A percentile compares a stretch with the other conserved stretches of the same genome.
Conservation (phyloP, 2,888 invertebrate species). For the Tiliacea citrago region DNA sequence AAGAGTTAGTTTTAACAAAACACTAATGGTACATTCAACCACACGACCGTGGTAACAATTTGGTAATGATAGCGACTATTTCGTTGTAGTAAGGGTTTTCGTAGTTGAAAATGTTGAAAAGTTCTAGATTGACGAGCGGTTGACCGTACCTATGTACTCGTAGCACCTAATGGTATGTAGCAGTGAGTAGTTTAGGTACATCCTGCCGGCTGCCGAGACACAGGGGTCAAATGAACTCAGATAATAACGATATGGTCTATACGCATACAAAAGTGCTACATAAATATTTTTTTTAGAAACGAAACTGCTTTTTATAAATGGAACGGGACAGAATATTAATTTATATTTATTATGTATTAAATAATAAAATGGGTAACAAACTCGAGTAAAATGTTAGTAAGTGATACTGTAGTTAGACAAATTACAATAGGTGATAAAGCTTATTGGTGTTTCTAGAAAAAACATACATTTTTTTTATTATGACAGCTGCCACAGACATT, state of each 20-base stretch:
- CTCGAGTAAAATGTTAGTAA: neutral
- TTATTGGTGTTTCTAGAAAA: neutral
- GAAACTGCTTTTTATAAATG: neutral
- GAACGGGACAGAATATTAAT: too few species aligned
- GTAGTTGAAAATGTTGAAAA: neutral
- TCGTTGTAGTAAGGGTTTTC: neutral
- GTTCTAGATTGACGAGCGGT: neutral
- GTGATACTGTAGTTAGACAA: neutral
- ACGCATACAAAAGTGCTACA: constrained; percentile 62
- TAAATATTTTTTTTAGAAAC: neutral
- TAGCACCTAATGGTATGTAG: constrained; percentile 46
- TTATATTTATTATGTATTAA: too few species aligned
- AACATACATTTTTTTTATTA: constrained; percentile 5
- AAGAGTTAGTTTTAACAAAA: constrained; percentile 1
- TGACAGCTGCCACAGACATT: constrained; percentile 20
- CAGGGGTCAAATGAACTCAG: constrained; percentile 79
- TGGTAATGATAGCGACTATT: neutral
- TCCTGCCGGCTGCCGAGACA: constrained; percentile 72
- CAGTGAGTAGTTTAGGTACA: constrained; percentile 64
- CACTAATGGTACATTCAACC: constrained; percentile 18
- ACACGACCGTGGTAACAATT: neutral
- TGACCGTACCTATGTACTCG: constrained; percentile 21
- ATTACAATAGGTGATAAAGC: neutral
- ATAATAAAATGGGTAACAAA: neutral
- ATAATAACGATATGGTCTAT: constrained; percentile 68